Percentiles rank a stretch among this genome's conserved stretches.
These are phyloP conservation scores for Lydus trimaculatus DNA, from an alignment of 2,888 invertebrate species.

Conservation along the genomic window DNA sequence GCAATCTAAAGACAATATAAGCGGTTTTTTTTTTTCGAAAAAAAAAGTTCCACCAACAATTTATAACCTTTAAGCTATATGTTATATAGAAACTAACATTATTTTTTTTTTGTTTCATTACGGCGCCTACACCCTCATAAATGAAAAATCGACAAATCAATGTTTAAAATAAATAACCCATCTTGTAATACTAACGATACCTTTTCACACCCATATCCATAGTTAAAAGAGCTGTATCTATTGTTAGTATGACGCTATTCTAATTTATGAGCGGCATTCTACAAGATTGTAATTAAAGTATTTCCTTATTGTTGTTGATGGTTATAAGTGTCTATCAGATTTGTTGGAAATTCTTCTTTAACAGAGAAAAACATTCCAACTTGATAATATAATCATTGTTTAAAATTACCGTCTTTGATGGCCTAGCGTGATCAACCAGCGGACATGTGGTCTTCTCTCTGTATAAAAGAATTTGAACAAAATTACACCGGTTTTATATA, in stretches of 20 bases:
- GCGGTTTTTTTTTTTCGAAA: neutral
- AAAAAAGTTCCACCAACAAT: neutral
- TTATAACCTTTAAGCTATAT: neutral
- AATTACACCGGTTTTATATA: neutral
- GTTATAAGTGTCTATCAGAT: constrained; percentile 9
- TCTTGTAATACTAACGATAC: constrained; percentile 21
- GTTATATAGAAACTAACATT: neutral
- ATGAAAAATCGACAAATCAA: constrained; percentile 5
- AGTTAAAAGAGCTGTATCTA: constrained; percentile 22
- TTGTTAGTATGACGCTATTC: constrained; percentile 1
- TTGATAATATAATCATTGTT: constrained; percentile 4
- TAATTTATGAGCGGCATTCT: constrained; percentile 11
- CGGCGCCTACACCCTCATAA: neutral
- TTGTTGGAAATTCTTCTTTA: neutral
- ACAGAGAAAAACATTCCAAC: neutral
- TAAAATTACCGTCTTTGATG: neutral
- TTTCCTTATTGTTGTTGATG: constrained; percentile 8
- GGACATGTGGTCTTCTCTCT: neutral
- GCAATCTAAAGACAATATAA: neutral
- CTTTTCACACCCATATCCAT: constrained; percentile 18
- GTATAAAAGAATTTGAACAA: neutral
- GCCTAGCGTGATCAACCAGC: constrained; percentile 4
- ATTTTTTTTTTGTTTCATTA: neutral
- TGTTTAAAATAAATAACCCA: neutral
- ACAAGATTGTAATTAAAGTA: constrained; percentile 12